These are phyloP conservation scores for Mungos mungo DNA, from an alignment of 2,113 vertebrate species.

Conservation along the genomic window DNA sequence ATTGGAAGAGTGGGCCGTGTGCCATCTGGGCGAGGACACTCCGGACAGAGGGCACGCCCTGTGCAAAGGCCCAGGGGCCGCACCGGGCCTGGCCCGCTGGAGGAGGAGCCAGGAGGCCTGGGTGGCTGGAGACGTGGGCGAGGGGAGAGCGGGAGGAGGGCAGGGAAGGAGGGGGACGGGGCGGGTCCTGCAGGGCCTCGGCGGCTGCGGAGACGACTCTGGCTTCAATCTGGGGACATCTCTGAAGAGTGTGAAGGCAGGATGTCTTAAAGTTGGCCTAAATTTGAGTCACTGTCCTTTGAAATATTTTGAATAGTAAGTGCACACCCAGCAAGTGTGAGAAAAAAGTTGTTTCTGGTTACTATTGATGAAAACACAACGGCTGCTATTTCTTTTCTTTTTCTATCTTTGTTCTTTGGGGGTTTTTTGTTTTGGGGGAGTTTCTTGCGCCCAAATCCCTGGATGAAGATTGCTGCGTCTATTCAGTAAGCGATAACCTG, in stretches of 20 bases:
- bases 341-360: not conserved
- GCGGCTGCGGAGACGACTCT: not conserved
- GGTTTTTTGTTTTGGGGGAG: too few species aligned
- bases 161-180: not conserved
- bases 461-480: not conserved
- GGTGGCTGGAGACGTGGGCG: not conserved
- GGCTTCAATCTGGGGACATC: not conserved
- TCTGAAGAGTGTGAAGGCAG: not conserved
- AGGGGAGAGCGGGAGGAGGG: not conserved
- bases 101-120: not conserved
- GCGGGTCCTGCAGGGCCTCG: not conserved
- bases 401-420: too few species aligned
- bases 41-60: not conserved
- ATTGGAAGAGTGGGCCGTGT: not conserved
- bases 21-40: not conserved
- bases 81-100: rapidly evolving
- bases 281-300: not conserved
- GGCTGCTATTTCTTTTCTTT: not conserved
- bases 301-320: not conserved
- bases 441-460: not conserved
- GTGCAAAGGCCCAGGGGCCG: not conserved
- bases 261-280: not conserved
- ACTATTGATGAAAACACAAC: not conserved
- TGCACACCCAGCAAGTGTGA: not conserved
- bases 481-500: not conserved